phyloP scores from a whole-genome alignment of 2,113 vertebrate genomes.

The Callipepla squamata region DNA sequence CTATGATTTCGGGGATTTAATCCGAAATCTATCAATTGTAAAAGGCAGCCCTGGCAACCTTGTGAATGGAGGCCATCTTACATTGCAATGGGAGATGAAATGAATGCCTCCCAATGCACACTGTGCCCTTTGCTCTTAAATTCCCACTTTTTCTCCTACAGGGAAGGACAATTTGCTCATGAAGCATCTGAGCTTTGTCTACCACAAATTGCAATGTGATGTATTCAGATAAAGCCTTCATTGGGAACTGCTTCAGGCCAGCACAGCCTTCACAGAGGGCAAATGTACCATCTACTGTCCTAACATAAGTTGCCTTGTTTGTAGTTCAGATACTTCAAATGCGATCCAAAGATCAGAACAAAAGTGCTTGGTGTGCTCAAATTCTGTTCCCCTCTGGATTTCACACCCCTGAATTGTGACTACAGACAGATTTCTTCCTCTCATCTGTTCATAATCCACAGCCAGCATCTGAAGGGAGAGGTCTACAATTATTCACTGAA shows the following conservation, averaged over 20 bases:
- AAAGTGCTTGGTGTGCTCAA: background rate
- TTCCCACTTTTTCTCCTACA: background rate
- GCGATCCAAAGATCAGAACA: background rate
- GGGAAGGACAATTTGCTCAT: background rate
- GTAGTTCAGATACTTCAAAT: background rate
- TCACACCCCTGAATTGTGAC: background rate
- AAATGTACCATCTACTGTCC: background rate
- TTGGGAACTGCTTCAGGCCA: background rate
- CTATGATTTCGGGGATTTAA: background rate
- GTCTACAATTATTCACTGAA: background rate
- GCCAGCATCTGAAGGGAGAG: background rate
- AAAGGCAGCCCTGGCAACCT: background rate
- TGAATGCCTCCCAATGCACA: background rate
- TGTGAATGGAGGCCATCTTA: background rate
- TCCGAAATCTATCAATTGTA: background rate
- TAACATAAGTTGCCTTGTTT: background rate
- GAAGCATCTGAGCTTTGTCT: background rate
- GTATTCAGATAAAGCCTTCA: background rate
- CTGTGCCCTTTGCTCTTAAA: background rate
- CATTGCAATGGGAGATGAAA: background rate
- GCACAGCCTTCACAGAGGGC: background rate
- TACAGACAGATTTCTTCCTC: background rate
- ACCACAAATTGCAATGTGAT: background rate
- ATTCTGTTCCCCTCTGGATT: background rate
- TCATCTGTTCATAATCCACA: background rate